Conservation (phyloP, 2,113 vertebrate species). For the Bolborhynchus lineola region DNA sequence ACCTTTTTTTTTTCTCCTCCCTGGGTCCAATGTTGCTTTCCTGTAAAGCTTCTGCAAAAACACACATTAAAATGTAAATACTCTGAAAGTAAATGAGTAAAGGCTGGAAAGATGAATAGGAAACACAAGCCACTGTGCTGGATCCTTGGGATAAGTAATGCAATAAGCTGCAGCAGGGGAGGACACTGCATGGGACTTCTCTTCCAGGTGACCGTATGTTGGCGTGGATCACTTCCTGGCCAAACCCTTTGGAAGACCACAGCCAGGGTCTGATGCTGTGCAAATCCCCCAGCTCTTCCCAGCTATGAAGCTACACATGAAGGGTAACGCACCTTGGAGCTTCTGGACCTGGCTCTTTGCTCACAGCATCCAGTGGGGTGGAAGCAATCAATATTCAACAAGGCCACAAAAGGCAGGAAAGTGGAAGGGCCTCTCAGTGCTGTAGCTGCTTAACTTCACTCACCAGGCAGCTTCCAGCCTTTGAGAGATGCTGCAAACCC, state of each 20-base stretch:
- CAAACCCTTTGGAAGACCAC: not conserved
- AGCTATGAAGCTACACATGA: rapidly evolving
- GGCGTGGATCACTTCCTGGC: not conserved
- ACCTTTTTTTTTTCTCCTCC: not conserved
- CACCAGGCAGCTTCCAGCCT: not conserved
- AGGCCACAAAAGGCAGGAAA: not conserved
- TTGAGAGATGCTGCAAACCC: not conserved
- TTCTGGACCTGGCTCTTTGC: not conserved
- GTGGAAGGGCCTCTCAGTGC: not conserved
- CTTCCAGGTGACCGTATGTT: rapidly evolving
- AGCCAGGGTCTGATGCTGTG: no score
- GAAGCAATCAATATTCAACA: not conserved
- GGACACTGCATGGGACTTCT: not conserved
- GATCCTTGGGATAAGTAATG: not conserved
- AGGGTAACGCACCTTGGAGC: not conserved
- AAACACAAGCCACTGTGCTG: not conserved
- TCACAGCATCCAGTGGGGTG: not conserved
- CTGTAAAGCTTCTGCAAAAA: slow-evolving; percentile 64
- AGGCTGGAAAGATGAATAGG: slow-evolving; percentile 3
- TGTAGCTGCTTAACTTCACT: not conserved
- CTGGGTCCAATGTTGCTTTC: slow-evolving; percentile 35
- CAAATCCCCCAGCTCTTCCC: not conserved
- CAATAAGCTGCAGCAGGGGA: not conserved
- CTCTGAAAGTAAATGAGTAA: slow-evolving; percentile 44
- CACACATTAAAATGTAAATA: slow-evolving; percentile 69